Evolutionary conservation across 2,797 vertebrate species (phyloP).

Genomic region (Diplodus sargus): DNA sequence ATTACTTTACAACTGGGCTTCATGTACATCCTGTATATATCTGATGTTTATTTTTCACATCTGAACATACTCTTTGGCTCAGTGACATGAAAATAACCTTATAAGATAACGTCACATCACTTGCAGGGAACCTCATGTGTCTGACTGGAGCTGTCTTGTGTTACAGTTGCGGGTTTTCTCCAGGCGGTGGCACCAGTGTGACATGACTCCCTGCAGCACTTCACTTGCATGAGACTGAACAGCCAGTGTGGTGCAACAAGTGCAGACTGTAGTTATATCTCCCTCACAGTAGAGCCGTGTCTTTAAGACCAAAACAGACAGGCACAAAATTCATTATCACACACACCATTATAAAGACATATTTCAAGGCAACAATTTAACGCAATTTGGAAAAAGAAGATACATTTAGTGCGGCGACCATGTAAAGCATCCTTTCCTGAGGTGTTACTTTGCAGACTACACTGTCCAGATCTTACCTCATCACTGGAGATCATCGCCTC

Average conservation of each 20-base stretch:
- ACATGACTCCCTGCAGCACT: constrained; percentile 5
- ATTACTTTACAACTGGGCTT: neutral
- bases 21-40: neutral
- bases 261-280: neutral
- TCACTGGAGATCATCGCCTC: neutral
- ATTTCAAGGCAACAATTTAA: neutral
- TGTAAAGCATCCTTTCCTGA: neutral
- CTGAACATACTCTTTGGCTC: neutral
- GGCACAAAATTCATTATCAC: neutral
- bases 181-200: constrained; percentile 39
- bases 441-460: neutral
- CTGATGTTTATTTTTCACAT: neutral
- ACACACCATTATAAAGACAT: neutral
- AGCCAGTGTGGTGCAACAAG: neutral
- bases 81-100: neutral
- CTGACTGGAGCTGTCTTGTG: neutral
- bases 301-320: neutral
- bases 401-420: constrained; percentile 2
- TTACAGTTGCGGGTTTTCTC: constrained; percentile 35
- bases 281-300: neutral
- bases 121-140: neutral
- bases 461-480: constrained; percentile 9
- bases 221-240: neutral
- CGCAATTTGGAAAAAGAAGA: neutral
- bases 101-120: neutral